Evolutionary conservation across 2,888 invertebrate species (phyloP).

Genomic region (Lycaena phlaeas): DNA sequence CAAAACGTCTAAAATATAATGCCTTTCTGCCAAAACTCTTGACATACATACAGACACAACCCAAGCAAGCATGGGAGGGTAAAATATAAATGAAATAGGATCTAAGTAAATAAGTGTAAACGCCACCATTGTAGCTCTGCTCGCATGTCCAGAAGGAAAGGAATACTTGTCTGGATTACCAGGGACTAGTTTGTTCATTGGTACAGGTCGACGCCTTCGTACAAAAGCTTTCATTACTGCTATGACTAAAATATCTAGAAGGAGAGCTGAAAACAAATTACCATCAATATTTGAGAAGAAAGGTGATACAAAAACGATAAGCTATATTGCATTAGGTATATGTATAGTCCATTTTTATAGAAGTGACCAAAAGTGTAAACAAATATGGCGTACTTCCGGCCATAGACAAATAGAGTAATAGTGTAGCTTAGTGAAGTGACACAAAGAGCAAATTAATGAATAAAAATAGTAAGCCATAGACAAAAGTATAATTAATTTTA

Average conservation of each 20-base stretch:
- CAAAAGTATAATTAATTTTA: too few relatives aligned
- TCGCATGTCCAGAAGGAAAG: constrained; percentile 96
- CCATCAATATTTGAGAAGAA: not conserved
- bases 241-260: constrained; percentile 85
- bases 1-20: constrained; percentile 88
- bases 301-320: not conserved
- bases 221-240: constrained; percentile 84
- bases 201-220: constrained; percentile 82
- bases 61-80: constrained; percentile 82
- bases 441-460: too few relatives aligned
- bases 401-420: too few relatives aligned
- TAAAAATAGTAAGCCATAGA: too few relatives aligned
- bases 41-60: constrained; percentile 81
- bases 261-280: constrained; percentile 76
- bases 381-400: too few relatives aligned
- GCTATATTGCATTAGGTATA: constrained; percentile 7
- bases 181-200: constrained; percentile 78
- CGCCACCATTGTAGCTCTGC: constrained; percentile 83
- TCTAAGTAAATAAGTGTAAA: constrained; percentile 79
- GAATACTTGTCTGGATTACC: constrained; percentile 90
- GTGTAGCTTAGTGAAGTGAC: too few relatives aligned
- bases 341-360: too few relatives aligned
- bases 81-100: constrained; percentile 74
- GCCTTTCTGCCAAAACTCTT: constrained; percentile 86
- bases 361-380: too few relatives aligned